These are phyloP conservation scores for Halcyon chelicuti DNA, from an alignment of 2,797 vertebrate genomes.

Conservation along the genomic window DNA sequence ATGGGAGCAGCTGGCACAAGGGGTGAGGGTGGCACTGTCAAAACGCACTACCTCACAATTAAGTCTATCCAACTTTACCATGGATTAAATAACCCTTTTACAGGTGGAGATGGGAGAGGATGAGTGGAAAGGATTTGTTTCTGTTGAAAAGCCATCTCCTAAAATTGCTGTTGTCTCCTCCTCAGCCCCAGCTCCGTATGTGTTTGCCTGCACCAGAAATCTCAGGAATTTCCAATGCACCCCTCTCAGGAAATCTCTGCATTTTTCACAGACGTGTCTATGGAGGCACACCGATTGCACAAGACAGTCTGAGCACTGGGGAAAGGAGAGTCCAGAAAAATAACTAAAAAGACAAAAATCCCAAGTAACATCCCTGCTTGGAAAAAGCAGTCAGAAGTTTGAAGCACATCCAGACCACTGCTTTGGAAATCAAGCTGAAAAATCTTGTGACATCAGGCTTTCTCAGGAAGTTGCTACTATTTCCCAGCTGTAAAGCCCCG, in stretches of 20 bases:
- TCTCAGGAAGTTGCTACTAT: background rate
- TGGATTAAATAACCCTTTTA: background rate
- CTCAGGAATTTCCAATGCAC: constrained; percentile 49
- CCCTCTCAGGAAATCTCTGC: constrained; percentile 20
- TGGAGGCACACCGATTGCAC: constrained; percentile 12
- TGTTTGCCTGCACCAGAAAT: constrained; percentile 41
- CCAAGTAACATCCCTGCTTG: background rate
- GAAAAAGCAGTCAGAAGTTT: constrained; percentile 48
- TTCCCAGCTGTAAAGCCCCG: constrained; percentile 52
- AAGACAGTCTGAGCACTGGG: background rate
- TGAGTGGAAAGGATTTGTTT: background rate
- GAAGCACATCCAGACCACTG: constrained; percentile 60
- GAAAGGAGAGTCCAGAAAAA: background rate
- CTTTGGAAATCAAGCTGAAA: constrained; percentile 55
- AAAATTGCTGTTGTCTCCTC: background rate
- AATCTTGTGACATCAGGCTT: constrained; percentile 57
- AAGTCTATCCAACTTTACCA: background rate
- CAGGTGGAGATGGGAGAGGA: background rate
- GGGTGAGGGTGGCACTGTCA: background rate
- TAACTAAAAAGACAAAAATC: background rate
- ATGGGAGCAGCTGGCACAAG: background rate
- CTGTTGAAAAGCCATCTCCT: background rate
- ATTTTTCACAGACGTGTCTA: constrained; percentile 16
- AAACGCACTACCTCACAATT: background rate
- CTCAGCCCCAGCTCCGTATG: background rate